phyloP scores from a whole-genome alignment of 2,797 vertebrate genomes.

The Typhlichthys subterraneus region DNA sequence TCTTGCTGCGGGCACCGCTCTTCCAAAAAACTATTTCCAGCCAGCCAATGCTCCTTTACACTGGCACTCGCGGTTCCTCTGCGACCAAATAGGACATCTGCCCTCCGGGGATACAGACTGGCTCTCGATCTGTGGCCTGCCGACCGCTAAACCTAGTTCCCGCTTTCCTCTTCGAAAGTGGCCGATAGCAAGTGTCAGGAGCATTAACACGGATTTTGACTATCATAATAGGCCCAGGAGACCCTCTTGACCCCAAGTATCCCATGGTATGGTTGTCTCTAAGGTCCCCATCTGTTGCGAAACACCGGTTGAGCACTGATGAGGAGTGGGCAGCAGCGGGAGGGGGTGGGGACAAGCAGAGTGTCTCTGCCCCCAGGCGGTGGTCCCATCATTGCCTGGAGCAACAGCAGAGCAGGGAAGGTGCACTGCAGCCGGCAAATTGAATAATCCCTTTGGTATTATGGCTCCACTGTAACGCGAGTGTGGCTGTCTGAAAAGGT shows the following conservation, averaged over 20 bases:
- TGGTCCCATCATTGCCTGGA: constrained; percentile 54
- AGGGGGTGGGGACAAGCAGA: constrained; percentile 35
- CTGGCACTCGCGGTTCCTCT: constrained; percentile 16
- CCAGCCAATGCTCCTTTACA: constrained; percentile 23
- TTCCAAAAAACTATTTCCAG: constrained; percentile 46
- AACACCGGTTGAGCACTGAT: neutral
- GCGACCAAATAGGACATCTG: constrained; percentile 9
- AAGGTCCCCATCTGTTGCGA: neutral
- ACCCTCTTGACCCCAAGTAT: constrained; percentile 36
- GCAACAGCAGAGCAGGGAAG: constrained; percentile 41
- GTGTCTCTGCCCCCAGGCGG: constrained; percentile 31
- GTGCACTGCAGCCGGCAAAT: constrained; percentile 57
- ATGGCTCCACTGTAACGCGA: constrained; percentile 51
- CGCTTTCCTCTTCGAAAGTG: constrained; percentile 23
- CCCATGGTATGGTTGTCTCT: constrained; percentile 25
- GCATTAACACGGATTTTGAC: neutral
- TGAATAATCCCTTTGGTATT: constrained; percentile 64
- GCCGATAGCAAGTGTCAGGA: constrained; percentile 20
- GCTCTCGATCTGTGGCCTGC: constrained; percentile 27
- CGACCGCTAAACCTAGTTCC: constrained; percentile 25
- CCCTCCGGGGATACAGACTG: constrained; percentile 8
- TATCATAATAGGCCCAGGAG: constrained; percentile 25
- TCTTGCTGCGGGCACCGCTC: constrained; percentile 58
- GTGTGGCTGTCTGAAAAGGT: constrained; percentile 62
- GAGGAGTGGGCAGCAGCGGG: too few species aligned